phyloP scores from a whole-genome alignment of 2,797 vertebrate genomes.

The Hapalemur alaotrensis region DNA sequence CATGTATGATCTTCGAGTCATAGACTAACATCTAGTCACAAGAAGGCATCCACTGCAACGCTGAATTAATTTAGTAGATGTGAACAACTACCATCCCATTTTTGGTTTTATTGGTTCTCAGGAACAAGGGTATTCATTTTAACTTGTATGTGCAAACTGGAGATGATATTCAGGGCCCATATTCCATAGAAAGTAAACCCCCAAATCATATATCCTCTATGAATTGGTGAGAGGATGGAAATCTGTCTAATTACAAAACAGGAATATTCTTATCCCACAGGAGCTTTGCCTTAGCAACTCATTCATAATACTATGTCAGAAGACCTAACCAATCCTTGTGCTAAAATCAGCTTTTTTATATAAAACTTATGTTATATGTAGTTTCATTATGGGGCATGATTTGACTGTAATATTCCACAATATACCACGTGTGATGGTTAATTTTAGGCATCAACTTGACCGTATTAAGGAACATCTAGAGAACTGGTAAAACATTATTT shows the following conservation, averaged over 20 bases:
- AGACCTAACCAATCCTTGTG: not conserved
- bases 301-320: not conserved
- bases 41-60: not conserved
- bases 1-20: not conserved
- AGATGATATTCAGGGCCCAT: not conserved
- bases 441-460: not conserved
- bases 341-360: not conserved
- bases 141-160: not conserved
- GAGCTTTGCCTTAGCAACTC: not conserved
- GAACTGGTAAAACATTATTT: not conserved
- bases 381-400: not conserved
- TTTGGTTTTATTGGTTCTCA: not conserved
- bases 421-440: not conserved
- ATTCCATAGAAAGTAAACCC: constrained; percentile 5
- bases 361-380: not conserved
- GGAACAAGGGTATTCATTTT: not conserved
- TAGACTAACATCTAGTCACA: not conserved
- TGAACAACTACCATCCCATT: not conserved
- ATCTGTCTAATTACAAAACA: not conserved
- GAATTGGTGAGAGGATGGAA: constrained; percentile 39
- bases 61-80: not conserved
- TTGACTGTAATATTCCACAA: constrained; percentile 16
- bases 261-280: not conserved
- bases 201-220: constrained; percentile 28
- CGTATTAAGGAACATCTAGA: not conserved